These are phyloP conservation scores for Oscarella lobularis DNA, from an alignment of 37 sponge, comb jelly and placozoan genomes.

Conservation along the genomic window DNA sequence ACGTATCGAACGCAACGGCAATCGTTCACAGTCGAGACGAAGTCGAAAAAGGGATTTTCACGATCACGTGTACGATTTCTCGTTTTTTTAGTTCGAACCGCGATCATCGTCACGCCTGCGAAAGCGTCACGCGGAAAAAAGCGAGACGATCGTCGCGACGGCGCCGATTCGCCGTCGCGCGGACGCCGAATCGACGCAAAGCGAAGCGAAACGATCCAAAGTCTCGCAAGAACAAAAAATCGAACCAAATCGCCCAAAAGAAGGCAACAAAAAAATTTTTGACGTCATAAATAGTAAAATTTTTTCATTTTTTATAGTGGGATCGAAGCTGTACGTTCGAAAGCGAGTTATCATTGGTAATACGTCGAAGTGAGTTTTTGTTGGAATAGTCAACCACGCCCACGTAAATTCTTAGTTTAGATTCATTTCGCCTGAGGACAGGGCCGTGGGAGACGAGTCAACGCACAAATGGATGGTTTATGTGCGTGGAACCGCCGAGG, in stretches of 20 bases:
- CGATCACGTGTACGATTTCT: background rate
- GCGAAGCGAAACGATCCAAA: too few species aligned
- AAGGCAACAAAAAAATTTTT: too few species aligned
- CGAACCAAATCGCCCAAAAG: too few species aligned
- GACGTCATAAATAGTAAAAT: too few species aligned
- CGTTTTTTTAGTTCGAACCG: background rate
- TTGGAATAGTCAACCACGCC: too few species aligned
- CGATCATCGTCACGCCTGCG: too few species aligned
- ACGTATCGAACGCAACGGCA: background rate
- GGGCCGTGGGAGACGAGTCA: conserved; percentile 19
- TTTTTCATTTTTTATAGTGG: background rate
- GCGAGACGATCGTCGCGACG: too few species aligned
- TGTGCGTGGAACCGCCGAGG: conserved; percentile 30
- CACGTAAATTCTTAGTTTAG: too few species aligned
- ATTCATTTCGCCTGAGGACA: conserved; percentile 1
- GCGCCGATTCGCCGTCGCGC: too few species aligned
- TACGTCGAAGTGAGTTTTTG: conserved; percentile 68
- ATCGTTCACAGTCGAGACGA: background rate
- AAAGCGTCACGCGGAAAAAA: too few species aligned
- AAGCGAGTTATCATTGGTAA: conserved; percentile 62
- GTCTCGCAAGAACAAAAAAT: too few species aligned
- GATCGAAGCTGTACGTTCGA: background rate
- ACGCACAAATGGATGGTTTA: conserved; percentile 95
- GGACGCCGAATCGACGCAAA: too few species aligned
- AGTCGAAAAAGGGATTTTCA: background rate